Evolutionary conservation across 2,797 vertebrate genomes (phyloP).

Genomic region (Eidolon dupreanum): DNA sequence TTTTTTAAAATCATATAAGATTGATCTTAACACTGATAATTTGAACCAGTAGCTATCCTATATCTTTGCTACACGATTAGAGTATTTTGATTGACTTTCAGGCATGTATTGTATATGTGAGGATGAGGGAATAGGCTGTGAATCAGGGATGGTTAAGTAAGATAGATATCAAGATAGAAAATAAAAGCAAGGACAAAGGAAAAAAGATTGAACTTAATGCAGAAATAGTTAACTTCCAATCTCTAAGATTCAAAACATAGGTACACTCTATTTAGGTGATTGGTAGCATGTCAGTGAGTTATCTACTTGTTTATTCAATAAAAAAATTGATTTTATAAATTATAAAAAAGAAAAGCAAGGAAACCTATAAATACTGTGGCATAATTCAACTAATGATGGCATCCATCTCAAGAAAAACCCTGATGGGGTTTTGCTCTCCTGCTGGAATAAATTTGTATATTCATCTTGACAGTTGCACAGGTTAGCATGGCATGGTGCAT

Average conservation of each 20-base stretch:
- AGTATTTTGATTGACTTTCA: neutral
- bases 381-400: neutral
- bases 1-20: neutral
- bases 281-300: slow-evolving; percentile 93
- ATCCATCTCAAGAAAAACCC: neutral
- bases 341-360: neutral
- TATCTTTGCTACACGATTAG: neutral
- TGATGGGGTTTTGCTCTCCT: neutral
- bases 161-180: neutral
- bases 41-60: neutral
- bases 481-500: neutral
- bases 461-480: neutral
- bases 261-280: slow-evolving; percentile 92
- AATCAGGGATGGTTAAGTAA: neutral
- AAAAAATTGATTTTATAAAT: neutral
- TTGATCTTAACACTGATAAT: neutral
- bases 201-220: slow-evolving; percentile 88
- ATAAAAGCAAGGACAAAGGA: slow-evolving; percentile 82
- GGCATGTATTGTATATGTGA: neutral
- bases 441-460: neutral
- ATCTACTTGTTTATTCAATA: neutral
- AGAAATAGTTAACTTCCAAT: slow-evolving; percentile 88
- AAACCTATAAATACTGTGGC: neutral
- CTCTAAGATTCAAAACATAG: slow-evolving; percentile 88
- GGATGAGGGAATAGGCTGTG: neutral